Percentiles rank a stretch among this genome's conserved stretches.
These are phyloP conservation scores for Dicaeum eximium DNA, from an alignment of 2,113 vertebrate genomes.

Conservation along the genomic window DNA sequence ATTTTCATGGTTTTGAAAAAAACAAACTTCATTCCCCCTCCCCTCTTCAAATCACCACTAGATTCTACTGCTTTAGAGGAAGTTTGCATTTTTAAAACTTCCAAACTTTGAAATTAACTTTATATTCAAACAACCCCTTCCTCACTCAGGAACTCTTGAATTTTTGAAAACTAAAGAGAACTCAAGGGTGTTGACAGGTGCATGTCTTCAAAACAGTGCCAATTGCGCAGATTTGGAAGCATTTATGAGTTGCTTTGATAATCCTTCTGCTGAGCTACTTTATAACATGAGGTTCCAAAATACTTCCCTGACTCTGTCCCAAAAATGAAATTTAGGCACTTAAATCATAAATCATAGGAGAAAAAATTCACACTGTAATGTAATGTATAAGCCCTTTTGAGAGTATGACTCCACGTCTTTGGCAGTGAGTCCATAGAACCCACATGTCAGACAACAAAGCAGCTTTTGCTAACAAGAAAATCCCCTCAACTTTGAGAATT, in stretches of 20 bases:
- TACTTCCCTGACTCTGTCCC: neutral
- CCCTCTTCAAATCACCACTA: neutral
- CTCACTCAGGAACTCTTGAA: neutral
- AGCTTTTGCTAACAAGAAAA: neutral
- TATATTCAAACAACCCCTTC: neutral
- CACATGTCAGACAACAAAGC: neutral
- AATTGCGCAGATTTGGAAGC: neutral
- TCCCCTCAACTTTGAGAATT: neutral
- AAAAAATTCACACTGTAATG: neutral
- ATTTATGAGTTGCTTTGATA: neutral
- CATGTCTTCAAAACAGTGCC: neutral
- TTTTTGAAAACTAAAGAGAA: neutral
- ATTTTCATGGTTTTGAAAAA: neutral
- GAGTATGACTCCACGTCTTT: neutral
- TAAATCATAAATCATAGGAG: neutral
- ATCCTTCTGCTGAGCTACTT: neutral
- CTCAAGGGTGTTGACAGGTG: neutral
- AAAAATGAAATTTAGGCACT: neutral
- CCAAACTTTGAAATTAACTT: neutral
- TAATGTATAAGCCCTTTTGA: neutral
- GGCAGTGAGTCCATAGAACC: neutral
- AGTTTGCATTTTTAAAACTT: neutral
- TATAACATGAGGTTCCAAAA: neutral
- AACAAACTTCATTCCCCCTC: neutral
- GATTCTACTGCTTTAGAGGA: neutral